Percentiles rank a stretch among this genome's conserved stretches.
These are phyloP conservation scores for Drosophila suboccidentalis DNA, from an alignment of 2,888 invertebrate genomes.

Conservation along the genomic window DNA sequence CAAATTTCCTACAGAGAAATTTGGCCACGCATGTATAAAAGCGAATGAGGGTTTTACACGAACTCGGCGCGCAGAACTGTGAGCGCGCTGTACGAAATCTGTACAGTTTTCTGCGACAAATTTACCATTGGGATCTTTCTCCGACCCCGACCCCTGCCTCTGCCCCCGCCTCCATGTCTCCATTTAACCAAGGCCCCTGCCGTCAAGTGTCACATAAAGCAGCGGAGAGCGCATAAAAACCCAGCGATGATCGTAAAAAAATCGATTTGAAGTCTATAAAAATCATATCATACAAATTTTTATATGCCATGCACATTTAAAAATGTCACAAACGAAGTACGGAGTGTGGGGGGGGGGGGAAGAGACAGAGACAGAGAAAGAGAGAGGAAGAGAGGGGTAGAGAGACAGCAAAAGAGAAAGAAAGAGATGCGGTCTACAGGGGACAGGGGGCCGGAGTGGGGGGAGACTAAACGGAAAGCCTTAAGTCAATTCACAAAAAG, in stretches of 20 bases:
- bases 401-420: background rate
- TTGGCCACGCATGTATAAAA: too few species aligned
- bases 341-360: background rate
- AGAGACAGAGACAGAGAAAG: background rate
- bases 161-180: background rate
- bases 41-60: too few species aligned
- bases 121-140: too few species aligned
- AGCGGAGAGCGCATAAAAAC: constrained; percentile 71
- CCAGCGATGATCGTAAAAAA: constrained; percentile 75
- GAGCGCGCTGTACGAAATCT: too few species aligned
- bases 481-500: constrained; percentile 42
- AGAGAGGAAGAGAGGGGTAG: background rate
- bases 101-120: too few species aligned
- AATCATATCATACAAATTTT: constrained; percentile 80
- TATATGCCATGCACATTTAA: constrained; percentile 66
- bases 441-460: too few species aligned
- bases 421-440: background rate
- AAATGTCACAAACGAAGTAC: constrained; percentile 28
- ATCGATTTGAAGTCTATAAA: constrained; percentile 81
- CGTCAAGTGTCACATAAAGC: constrained; percentile 73
- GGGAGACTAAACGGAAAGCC: constrained; percentile 21
- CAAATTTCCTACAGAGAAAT: too few species aligned
- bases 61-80: too few species aligned
- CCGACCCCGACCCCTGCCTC: background rate
- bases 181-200: constrained; percentile 15